phyloP scores from a whole-genome alignment of 64 coral and sea anemone genomes.

The Dendrophyllia cribrosa region DNA sequence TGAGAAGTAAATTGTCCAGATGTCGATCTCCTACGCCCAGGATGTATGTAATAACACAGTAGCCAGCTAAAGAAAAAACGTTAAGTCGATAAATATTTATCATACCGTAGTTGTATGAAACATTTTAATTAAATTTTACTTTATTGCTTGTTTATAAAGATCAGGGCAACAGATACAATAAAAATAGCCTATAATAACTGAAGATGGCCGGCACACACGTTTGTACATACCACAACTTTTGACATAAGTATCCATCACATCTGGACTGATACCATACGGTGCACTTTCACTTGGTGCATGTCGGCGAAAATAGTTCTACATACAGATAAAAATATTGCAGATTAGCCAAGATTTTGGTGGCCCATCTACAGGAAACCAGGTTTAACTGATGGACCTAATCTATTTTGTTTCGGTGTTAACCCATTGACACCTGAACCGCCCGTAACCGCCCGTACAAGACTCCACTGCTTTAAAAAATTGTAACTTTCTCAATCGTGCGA shows the following conservation, averaged over 20 bases:
- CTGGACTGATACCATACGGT: constrained; percentile 89
- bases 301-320: constrained; percentile 96
- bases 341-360: not conserved
- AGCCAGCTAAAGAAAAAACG: constrained; percentile 63
- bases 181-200: too few species aligned
- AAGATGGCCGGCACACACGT: too few species aligned
- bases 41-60: constrained; percentile 97
- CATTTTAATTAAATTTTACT: too few species aligned
- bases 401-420: too few species aligned
- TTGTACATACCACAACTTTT: constrained; percentile 95
- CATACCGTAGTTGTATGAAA: not conserved
- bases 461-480: too few species aligned
- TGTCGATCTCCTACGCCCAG: constrained; percentile 95
- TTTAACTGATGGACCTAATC: too few species aligned
- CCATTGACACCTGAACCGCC: too few species aligned
- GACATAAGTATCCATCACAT: constrained; percentile 99
- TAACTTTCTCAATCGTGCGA: too few species aligned
- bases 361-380: not conserved
- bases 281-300: constrained; percentile 90
- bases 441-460: too few species aligned
- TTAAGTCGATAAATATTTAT: not conserved
- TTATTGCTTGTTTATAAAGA: too few species aligned
- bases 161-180: too few species aligned
- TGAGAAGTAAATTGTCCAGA: constrained; percentile 96
- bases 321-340: not conserved